Evolutionary conservation across 2,797 vertebrate species (phyloP), one percentile per base, ranked within the genome.

Genomic region (Lophotriccus pileatus): DNA sequence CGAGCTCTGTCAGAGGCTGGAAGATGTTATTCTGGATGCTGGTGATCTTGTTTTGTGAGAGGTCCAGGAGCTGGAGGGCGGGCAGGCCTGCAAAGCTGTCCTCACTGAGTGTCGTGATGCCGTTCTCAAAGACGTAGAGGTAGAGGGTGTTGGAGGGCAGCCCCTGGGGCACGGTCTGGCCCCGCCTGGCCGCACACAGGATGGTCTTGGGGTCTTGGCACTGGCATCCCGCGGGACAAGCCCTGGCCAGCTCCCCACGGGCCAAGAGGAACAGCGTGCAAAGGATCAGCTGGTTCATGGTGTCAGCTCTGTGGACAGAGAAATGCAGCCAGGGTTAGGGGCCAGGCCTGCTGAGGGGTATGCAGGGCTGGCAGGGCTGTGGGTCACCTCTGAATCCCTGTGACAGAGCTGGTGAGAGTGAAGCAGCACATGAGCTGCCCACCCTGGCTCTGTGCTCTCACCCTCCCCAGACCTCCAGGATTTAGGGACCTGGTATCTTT

Each of bases 1-100:
- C 98, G 3, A 99, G 98, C 76, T 98, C 98, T 0, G 97, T 93
- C 27, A 99, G 98, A 21, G 98, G 98, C 94, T 98, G 98, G 94
- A 99, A 99, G 53, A 98, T 98, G 11, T 98, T 92, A 2, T 97
- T 97, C 8, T 99, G 99, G 94, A 99, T 98, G 93, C 98, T 98
- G n/a, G 89, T 76, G 72, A 99, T 97, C 68, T 98, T 97, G 95
- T 99, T 99, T 97, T 99, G 99, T 0, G 99, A 99, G 80, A 99
- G 96, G 95, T 99, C 99, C 60, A 99, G 90, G 94, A 99, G 95
- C 92, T 98, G 98, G 87, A 99, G 97, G 83, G 98, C 95, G 0
- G 76, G 98, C 36, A 99, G 97, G 43, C 98, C 97, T 1, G 87
- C 89, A 70, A 99, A 99, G 95, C 99, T 98, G 78, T 98, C 98